Conservation (phyloP, 1,140 invertebrate genomes). For the Ctenoplectra terminalis region DNA sequence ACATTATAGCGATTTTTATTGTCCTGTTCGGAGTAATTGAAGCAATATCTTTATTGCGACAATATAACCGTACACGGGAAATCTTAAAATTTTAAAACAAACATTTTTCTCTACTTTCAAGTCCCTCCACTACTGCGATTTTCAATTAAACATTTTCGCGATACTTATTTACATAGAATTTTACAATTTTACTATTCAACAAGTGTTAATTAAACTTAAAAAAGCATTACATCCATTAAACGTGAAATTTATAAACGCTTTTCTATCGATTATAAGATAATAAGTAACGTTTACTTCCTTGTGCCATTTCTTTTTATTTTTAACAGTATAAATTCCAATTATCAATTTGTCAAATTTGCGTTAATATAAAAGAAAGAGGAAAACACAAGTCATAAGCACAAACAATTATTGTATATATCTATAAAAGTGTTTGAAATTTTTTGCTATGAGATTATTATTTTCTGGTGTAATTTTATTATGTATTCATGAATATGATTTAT, state of each 20-base stretch:
- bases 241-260: not conserved
- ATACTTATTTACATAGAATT: not conserved
- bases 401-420: not conserved
- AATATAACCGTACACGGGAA: not conserved
- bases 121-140: not conserved
- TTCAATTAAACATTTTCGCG: not conserved
- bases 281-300: not conserved
- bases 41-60: not conserved
- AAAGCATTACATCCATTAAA: not conserved
- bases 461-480: not conserved
- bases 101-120: not conserved
- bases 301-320: not conserved
- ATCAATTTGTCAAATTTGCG: too few relatives aligned
- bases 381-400: not conserved
- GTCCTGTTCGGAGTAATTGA: not conserved
- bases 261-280: not conserved
- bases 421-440: not conserved
- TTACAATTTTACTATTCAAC: too few relatives aligned
- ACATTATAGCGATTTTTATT: not conserved
- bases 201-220: not conserved
- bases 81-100: not conserved
- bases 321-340: not conserved
- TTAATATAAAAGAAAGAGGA: not conserved
- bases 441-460: not conserved
- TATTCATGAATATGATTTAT: not conserved